Conservation (phyloP, 2,113 vertebrate species). For the Arvicanthis niloticus region DNA sequence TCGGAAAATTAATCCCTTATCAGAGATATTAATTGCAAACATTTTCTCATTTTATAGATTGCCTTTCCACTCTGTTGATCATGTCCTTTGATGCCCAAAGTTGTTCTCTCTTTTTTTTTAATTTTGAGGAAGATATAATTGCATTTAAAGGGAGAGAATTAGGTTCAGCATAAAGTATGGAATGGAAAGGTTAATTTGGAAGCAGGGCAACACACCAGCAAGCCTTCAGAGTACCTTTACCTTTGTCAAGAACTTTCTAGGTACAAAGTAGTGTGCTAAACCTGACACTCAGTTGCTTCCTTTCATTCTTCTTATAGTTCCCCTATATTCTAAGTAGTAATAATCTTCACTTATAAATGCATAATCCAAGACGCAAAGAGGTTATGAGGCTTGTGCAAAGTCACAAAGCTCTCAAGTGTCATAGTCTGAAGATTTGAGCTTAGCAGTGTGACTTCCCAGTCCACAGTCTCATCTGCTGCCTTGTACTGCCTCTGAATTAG, state of each 20-base stretch:
- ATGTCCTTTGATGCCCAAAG: neutral
- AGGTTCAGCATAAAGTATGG: neutral
- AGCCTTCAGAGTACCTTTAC: neutral
- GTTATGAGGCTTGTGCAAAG: slow-evolving; percentile 2
- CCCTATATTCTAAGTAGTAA: neutral
- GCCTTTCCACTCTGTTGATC: slow-evolving; percentile 33
- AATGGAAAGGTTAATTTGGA: neutral
- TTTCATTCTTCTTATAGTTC: slow-evolving; percentile 8
- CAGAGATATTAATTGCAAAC: neutral
- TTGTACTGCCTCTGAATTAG: neutral
- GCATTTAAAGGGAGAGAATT: neutral
- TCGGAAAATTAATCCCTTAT: slow-evolving; percentile 31
- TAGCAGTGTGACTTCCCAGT: neutral
- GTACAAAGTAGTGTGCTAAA: neutral
- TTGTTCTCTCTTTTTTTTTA: neutral
- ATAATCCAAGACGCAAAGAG: neutral
- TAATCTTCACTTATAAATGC: neutral
- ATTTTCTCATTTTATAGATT: neutral
- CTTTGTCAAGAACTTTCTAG: slow-evolving; percentile 31
- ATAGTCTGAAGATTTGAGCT: slow-evolving; percentile 18
- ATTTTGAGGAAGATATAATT: slow-evolving; percentile 32
- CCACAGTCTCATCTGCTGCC: neutral
- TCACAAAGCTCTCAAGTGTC: slow-evolving; percentile 29
- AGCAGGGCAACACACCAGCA: neutral
- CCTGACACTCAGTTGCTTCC: neutral